A percentile compares a stretch with the other conserved stretches of the same genome.
These are phyloP conservation scores for Drosophila mercatorum DNA, from an alignment of 2,888 invertebrate species.

Conservation along the genomic window DNA sequence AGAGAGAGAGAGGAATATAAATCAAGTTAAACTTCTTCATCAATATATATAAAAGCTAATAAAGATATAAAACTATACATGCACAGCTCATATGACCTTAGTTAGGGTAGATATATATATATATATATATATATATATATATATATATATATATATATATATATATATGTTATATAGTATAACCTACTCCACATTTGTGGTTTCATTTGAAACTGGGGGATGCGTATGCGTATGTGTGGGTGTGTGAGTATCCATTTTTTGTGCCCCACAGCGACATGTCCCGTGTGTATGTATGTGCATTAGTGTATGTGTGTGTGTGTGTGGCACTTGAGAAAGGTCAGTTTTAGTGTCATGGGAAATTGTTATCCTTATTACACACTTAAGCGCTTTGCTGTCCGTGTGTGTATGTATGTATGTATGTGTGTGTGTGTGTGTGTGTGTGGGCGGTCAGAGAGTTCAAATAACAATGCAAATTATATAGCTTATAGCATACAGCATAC, in stretches of 20 bases:
- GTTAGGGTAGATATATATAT: slow-evolving; percentile 4
- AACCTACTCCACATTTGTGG: slow-evolving; percentile 22
- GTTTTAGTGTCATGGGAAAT: slow-evolving; percentile 73
- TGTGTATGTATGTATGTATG: not conserved
- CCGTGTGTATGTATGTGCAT: slow-evolving; percentile 24
- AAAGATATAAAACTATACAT: not conserved
- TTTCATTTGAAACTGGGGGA: slow-evolving; percentile 4
- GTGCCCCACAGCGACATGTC: slow-evolving; percentile 34
- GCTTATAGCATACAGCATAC: slow-evolving; percentile 15
- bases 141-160: not conserved
- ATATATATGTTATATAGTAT: not conserved
- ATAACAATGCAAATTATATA: slow-evolving; percentile 35
- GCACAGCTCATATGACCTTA: not conserved
- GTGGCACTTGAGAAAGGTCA: slow-evolving; percentile 76
- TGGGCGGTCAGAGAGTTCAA: slow-evolving; percentile 32
- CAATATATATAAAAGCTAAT: not conserved
- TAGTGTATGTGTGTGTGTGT: slow-evolving; percentile 26
- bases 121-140: no score
- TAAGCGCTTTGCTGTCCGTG: slow-evolving; percentile 30
- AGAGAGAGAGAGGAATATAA: not conserved
- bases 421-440: not conserved
- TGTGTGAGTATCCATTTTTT: slow-evolving; percentile 23
- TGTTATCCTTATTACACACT: slow-evolving; percentile 71
- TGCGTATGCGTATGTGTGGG: slow-evolving; percentile 10
- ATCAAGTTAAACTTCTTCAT: no score